phyloP scores from a whole-genome alignment of 2,113 vertebrate genomes.

The Falcunculus frontatus region DNA sequence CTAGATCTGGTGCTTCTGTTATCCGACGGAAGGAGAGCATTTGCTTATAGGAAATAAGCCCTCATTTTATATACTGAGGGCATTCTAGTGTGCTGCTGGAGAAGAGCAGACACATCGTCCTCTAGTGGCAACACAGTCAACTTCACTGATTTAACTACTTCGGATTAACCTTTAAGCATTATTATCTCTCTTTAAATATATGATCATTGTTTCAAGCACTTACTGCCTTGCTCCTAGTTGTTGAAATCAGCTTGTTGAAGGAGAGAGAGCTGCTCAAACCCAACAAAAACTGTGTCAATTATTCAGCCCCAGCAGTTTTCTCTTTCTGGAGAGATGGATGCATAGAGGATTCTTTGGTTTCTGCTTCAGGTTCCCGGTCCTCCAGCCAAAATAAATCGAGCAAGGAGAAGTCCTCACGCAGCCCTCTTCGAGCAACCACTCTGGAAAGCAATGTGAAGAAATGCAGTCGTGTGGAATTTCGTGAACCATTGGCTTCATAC shows the following conservation, averaged over 20 bases:
- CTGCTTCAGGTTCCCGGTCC: constrained; percentile 64
- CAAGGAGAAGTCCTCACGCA: constrained; percentile 86
- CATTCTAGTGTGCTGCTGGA: neutral
- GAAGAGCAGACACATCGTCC: neutral
- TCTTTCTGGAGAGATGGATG: constrained; percentile 68
- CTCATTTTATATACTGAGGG: neutral
- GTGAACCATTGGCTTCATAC: constrained; percentile 84
- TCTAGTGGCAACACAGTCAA: neutral
- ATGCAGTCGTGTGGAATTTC: constrained; percentile 81
- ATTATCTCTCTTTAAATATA: neutral
- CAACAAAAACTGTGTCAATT: neutral
- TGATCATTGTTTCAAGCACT: neutral
- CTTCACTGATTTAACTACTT: neutral
- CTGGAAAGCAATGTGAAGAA: constrained; percentile 88
- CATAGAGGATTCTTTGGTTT: constrained; percentile 56
- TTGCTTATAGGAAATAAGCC: neutral
- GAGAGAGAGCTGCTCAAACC: neutral
- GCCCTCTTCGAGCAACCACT: constrained; percentile 86
- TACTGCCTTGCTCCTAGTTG: neutral
- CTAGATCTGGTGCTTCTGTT: neutral
- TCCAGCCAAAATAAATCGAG: constrained; percentile 67
- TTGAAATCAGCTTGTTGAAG: neutral
- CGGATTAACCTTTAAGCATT: neutral
- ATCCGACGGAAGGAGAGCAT: neutral
- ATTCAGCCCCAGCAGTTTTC: neutral